Percentiles rank a stretch among this genome's conserved stretches.
Conservation (phyloP, 2,113 vertebrate species). For the Vicugna pacos region DNA sequence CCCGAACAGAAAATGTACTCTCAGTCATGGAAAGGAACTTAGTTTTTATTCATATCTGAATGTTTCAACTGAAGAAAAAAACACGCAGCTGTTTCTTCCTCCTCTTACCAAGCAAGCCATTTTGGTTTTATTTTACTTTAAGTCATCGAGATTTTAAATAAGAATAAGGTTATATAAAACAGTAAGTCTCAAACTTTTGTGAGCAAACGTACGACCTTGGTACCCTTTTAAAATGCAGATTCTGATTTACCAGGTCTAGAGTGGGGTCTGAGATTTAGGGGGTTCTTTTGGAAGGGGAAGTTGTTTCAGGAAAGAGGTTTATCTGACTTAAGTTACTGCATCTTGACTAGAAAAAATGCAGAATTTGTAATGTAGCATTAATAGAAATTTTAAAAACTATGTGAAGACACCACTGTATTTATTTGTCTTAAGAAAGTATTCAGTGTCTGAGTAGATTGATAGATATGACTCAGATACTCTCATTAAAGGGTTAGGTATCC, state of each 20-base stretch:
- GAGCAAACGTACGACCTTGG: not conserved
- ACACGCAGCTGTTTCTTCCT: not conserved
- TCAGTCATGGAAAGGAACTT: not conserved
- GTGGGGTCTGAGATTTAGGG: not conserved
- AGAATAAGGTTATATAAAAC: not conserved
- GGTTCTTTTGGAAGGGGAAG: rapidly evolving
- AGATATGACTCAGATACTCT: not conserved
- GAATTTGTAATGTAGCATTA: not conserved
- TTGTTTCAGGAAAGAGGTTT: not conserved
- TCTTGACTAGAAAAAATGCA: not conserved
- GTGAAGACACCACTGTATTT: not conserved
- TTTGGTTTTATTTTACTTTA: not conserved
- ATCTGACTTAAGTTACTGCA: not conserved
- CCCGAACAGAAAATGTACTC: not conserved
- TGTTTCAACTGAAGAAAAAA: not conserved
- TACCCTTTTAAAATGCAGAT: not conserved
- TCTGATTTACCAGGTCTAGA: not conserved
- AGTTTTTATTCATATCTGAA: not conserved
- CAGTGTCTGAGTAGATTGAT: not conserved
- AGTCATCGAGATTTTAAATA: not conserved
- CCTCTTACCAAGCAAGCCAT: too few relatives aligned
- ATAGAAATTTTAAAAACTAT: not conserved
- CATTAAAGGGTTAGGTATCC: not conserved
- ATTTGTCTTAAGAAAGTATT: conserved; percentile 33
- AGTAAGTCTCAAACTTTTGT: not conserved